These are phyloP conservation scores for Pocillopora verrucosa DNA, from an alignment of 64 coral and sea anemone genomes.

Conservation along the genomic window DNA sequence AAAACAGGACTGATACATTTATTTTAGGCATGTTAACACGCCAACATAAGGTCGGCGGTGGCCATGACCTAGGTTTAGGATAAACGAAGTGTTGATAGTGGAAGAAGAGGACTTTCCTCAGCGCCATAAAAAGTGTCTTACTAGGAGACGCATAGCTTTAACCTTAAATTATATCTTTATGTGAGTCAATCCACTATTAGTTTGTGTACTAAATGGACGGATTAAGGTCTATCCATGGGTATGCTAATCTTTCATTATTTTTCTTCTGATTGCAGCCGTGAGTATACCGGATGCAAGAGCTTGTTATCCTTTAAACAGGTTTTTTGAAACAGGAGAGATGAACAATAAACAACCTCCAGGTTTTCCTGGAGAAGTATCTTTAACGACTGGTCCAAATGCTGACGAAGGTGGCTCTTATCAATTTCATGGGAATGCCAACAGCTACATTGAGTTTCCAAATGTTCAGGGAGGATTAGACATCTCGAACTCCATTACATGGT, in stretches of 20 bases:
- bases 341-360: constrained; percentile 16
- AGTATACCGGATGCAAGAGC: constrained; percentile 10
- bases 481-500: not conserved
- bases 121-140: no score
- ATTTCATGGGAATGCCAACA: constrained; percentile 3
- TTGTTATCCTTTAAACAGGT: constrained; percentile 9
- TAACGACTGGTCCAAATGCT: constrained; percentile 23
- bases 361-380: not conserved
- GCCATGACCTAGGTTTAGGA: no score
- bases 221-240: not conserved
- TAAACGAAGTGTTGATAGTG: no score
- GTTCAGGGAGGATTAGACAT: not conserved
- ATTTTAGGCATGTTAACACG: no score
- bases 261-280: not conserved
- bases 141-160: no score
- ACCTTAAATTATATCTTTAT: no score
- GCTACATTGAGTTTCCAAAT: constrained; percentile 31
- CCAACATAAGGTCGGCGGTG: no score
- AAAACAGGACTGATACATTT: no score
- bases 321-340: constrained; percentile 25
- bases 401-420: constrained; percentile 25
- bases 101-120: no score
- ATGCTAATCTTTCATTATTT: not conserved
- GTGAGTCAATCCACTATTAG: no score
- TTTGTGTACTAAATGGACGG: not conserved